Conservation (phyloP, 2,797 vertebrate species). For the Peromyscus aztecus region DNA sequence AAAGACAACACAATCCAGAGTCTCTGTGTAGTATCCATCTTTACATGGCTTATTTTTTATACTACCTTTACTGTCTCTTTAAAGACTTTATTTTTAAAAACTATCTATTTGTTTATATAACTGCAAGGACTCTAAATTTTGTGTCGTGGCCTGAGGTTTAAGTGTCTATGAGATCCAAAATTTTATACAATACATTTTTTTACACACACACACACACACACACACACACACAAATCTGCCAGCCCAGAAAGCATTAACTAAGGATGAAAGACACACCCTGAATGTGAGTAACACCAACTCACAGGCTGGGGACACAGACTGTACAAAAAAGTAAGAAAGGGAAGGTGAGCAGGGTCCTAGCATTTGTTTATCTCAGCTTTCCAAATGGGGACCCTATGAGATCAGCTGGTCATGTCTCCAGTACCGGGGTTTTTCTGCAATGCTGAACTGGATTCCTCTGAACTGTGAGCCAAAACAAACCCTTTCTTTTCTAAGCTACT, state of each 20-base stretch:
- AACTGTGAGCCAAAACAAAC: background rate
- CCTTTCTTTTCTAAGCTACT: background rate
- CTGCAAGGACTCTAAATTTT: background rate
- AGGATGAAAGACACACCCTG: background rate
- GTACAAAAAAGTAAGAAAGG: background rate
- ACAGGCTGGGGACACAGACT: background rate
- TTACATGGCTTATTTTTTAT: too few species aligned
- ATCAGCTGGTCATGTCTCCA: background rate
- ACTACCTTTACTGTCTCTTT: too few species aligned
- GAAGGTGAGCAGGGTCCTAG: too few species aligned
- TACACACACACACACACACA: background rate
- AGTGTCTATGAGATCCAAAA: background rate
- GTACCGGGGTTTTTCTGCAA: background rate
- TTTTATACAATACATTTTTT: background rate
- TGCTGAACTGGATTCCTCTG: background rate
- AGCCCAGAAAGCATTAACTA: background rate
- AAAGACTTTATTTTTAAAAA: too few species aligned
- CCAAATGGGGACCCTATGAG: accelerated
- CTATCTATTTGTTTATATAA: too few species aligned
- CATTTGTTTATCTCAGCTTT: background rate
- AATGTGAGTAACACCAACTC: too few species aligned
- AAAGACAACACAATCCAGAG: too few species aligned
- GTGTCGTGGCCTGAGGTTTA: background rate
- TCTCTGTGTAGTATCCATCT: too few species aligned
- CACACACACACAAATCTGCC: background rate